Evolutionary conservation across 37 sponge, comb jelly and placozoan species (phyloP), one percentile per base, ranked within the genome.

Genomic region (Beroe ovata): DNA sequence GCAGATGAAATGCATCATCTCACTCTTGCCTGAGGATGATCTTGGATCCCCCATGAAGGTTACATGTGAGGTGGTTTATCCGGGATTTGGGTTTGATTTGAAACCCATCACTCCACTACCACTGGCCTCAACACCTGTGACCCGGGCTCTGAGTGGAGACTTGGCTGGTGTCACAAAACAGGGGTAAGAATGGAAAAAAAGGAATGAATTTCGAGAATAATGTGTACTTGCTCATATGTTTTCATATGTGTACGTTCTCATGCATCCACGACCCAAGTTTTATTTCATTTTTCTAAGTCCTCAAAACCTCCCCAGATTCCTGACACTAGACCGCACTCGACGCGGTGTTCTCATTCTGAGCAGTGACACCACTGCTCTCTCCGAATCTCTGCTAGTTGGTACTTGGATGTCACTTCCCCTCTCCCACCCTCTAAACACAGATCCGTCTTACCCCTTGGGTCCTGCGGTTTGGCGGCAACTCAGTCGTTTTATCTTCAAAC

Each of bases 351-450:
- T 71, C 1, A 71, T 71, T 20, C 20, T 71, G 8, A 8, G 8
- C 16, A 6, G 20, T 8, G 71, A 71, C 36, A 11, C 4, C 8
- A 28, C 71, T 20, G 29, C 8, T 8, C 21, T 71, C 8, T 30
- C 71, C 3, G 71, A 71, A 28, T 35, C 38, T 29, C 21, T 71
- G 19, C 38, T 71, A 36, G 71, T 71, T 16, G 71, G 71, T 33
- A 20, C 38, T 21, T 71, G 71, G 71, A 36, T 34, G 4, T 71
- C 71, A 20, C 71, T 71, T 20, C 71, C 71, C 20, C 71, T 71
- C 71, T 71, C 71, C 38, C 71, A 71, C 20, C 71, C 71, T 28
- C 29, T 71, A 21, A 71, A 71, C 71, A 28, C 38, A 35, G 38
- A 71, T 34, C 11, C 71, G 2, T 3, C 35, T 4, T 34, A 71